A percentile compares a stretch with the other conserved stretches of the same genome.
These are phyloP conservation scores for Nixonia krombeini DNA, from an alignment of 1,140 invertebrate species.

Conservation along the genomic window DNA sequence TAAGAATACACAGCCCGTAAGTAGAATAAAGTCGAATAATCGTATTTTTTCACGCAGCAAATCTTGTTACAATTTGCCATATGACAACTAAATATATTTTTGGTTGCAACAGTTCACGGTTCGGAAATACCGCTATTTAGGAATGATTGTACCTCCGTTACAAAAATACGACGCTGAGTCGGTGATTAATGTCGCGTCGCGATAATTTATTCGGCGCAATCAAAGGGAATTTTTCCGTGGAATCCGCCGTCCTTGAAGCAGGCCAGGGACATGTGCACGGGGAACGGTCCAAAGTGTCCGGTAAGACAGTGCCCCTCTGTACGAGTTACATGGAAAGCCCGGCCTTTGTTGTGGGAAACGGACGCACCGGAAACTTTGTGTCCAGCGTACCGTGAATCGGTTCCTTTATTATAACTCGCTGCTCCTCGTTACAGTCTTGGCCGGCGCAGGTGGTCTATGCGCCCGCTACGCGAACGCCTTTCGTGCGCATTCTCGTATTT, in stretches of 20 bases:
- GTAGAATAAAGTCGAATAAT: too few relatives aligned
- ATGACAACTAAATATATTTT: too few relatives aligned
- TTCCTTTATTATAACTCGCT: slow-evolving; percentile 53
- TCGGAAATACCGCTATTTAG: too few relatives aligned
- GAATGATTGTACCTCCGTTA: too few relatives aligned
- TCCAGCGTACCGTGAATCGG: slow-evolving; percentile 56
- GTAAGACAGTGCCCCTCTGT: slow-evolving; percentile 7
- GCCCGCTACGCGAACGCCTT: slow-evolving; percentile 14
- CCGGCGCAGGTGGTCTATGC: slow-evolving; percentile 37
- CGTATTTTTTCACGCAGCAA: too few relatives aligned
- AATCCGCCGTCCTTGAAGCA: background rate
- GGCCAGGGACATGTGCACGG: background rate
- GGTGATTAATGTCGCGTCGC: too few relatives aligned
- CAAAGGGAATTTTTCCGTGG: too few relatives aligned
- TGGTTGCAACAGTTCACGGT: too few relatives aligned
- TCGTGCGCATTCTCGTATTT: slow-evolving; percentile 42
- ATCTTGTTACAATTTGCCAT: too few relatives aligned
- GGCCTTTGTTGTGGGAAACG: slow-evolving; percentile 53
- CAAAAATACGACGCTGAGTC: too few relatives aligned
- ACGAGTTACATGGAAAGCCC: slow-evolving; percentile 20
- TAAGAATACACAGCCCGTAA: too few relatives aligned
- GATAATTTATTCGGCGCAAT: too few relatives aligned
- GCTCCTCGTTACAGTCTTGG: slow-evolving; percentile 48
- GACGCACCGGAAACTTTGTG: slow-evolving; percentile 56
- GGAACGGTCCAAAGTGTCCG: background rate